Conservation (phyloP, 2,113 vertebrate genomes). For the Aramus guarauna region DNA sequence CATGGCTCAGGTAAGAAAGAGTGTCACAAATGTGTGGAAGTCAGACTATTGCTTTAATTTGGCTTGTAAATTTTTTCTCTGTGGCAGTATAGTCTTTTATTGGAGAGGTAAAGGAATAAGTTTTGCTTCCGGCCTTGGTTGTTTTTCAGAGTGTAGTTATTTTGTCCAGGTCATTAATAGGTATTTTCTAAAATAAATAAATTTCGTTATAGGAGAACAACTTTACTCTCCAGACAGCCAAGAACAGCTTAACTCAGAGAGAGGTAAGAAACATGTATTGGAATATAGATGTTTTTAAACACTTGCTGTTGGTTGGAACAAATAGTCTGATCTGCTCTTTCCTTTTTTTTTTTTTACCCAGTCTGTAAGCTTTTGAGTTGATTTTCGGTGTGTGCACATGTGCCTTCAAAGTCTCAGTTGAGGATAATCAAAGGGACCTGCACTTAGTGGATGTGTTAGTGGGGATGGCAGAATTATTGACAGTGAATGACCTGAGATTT, state of each 20-base stretch:
- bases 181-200: neutral
- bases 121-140: neutral
- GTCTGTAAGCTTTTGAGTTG: neutral
- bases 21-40: neutral
- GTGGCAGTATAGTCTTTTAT: neutral
- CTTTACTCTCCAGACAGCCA: accelerated
- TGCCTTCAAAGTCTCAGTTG: neutral
- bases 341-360: no score
- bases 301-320: neutral
- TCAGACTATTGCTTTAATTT: neutral
- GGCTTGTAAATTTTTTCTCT: neutral
- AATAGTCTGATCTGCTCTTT: neutral
- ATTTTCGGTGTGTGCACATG: neutral
- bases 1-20: neutral
- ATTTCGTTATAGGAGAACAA: neutral
- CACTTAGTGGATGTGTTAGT: neutral
- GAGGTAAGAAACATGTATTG: neutral
- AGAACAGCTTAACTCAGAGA: neutral
- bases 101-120: neutral
- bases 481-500: neutral
- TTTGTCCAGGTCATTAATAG: neutral
- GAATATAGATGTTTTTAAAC: neutral
- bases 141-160: neutral
- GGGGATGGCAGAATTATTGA: neutral
- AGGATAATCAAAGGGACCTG: neutral